Evolutionary conservation across 2,888 invertebrate genomes (phyloP).

Genomic region (Andrena bucephala): DNA sequence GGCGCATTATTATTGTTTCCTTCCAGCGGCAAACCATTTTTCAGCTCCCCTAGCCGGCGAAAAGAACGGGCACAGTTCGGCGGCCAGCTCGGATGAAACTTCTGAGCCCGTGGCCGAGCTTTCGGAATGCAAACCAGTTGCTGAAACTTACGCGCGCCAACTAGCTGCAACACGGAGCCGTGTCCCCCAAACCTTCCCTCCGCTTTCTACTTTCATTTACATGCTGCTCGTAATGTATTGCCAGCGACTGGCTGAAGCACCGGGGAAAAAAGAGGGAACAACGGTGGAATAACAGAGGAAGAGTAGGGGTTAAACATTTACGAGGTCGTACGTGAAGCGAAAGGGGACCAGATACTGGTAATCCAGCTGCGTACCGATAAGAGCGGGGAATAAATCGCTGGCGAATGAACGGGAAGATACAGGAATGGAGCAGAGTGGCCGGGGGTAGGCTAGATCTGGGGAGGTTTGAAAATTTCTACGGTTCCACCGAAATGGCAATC

Average conservation of each 20-base stretch:
- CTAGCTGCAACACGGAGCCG: background rate
- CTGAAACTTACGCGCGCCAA: conserved; percentile 17
- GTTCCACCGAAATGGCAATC: background rate
- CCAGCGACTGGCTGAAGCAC: background rate
- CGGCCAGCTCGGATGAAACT: background rate
- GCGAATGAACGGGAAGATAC: background rate
- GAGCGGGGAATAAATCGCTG: background rate
- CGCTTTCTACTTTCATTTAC: conserved; percentile 21
- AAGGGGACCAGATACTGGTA: conserved; percentile 9
- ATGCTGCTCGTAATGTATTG: conserved; percentile 11
- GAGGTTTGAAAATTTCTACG: background rate
- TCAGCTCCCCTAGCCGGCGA: background rate
- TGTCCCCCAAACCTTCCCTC: conserved; percentile 4
- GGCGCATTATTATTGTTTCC: conserved; percentile 19
- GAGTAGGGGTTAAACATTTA: background rate
- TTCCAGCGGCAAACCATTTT: background rate
- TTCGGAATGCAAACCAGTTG: conserved; percentile 24
- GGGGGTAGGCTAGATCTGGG: background rate
- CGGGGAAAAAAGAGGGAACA: background rate
- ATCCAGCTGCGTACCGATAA: conserved; percentile 17
- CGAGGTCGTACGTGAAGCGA: background rate
- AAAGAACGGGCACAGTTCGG: background rate
- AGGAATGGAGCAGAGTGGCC: background rate
- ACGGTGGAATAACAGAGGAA: background rate
- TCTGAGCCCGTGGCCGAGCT: background rate